Evolutionary conservation across 2,888 invertebrate species (phyloP).

Genomic region (Calameuta pallipes): DNA sequence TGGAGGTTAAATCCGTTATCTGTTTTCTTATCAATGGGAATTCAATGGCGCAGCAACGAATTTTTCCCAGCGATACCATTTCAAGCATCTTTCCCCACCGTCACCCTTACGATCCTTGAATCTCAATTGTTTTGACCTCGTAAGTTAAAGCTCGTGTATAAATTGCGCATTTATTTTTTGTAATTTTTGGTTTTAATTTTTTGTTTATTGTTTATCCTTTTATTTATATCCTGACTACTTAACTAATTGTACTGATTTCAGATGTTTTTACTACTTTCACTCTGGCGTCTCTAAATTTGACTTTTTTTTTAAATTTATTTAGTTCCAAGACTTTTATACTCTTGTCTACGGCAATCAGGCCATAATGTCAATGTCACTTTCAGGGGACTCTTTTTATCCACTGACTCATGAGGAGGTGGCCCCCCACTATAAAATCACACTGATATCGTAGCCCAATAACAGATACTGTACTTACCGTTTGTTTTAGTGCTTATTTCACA

Average conservation of each 20-base stretch:
- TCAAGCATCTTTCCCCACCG: no score
- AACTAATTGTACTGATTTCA: background rate
- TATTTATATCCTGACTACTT: fast-evolving
- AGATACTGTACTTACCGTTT: background rate
- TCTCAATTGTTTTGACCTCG: no score
- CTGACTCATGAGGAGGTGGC: background rate
- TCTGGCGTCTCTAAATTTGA: no score
- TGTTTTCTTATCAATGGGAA: background rate
- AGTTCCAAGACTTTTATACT: background rate
- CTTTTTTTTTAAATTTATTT: no score
- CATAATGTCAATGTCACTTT: background rate
- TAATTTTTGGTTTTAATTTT: background rate
- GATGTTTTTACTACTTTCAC: background rate
- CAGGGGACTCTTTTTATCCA: background rate
- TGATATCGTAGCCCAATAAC: background rate
- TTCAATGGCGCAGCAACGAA: background rate
- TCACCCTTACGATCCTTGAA: no score
- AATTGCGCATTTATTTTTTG: background rate
- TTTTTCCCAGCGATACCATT: no score
- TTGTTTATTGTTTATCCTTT: background rate
- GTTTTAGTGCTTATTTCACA: background rate
- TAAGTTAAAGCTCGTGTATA: background rate
- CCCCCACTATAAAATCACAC: background rate
- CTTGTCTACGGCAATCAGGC: background rate
- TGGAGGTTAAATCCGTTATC: background rate